Conservation (phyloP, 2,888 invertebrate species). For the Lymantria dispar region DNA sequence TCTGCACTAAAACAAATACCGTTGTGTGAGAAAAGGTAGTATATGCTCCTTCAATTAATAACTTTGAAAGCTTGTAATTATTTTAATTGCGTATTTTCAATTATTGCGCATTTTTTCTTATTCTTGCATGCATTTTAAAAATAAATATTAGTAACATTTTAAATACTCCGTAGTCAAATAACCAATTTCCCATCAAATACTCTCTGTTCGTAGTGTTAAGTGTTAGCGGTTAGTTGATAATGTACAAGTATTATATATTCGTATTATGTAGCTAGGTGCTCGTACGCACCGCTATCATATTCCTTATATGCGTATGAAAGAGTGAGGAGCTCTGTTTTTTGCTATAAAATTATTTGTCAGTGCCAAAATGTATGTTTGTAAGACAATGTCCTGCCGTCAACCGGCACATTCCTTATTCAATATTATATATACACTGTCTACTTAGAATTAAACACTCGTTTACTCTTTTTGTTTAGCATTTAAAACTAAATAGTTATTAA, state of each 20-base stretch:
- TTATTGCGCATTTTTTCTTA: too few relatives aligned
- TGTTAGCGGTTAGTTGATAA: conserved; percentile 5
- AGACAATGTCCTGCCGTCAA: conserved; percentile 11
- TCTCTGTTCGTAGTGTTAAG: conserved; percentile 7
- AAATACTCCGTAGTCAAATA: too few relatives aligned
- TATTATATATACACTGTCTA: conserved; percentile 5
- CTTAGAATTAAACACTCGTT: conserved; percentile 9
- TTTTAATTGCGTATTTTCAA: too few relatives aligned
- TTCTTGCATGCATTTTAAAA: too few relatives aligned
- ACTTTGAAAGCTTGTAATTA: too few relatives aligned
- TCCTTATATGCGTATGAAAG: not conserved
- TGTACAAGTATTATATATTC: conserved; percentile 9
- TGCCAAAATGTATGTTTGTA: conserved; percentile 51
- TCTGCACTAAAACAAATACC: too few relatives aligned
- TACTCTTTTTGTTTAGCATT: conserved; percentile 25
- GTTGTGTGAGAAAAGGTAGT: too few relatives aligned
- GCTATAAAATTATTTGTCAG: conserved; percentile 40
- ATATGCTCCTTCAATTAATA: too few relatives aligned
- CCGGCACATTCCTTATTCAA: conserved; percentile 9
- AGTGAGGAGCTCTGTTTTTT: not conserved
- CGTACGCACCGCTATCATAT: not conserved
- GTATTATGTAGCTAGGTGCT: not conserved
- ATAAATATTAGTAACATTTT: too few relatives aligned
- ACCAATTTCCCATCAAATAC: conserved; percentile 1
- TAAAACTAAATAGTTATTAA: conserved; percentile 10